A percentile compares a stretch with the other conserved stretches of the same genome.
These are phyloP conservation scores for Nerophis lumbriciformis DNA, from an alignment of 2,113 vertebrate genomes.

Conservation along the genomic window DNA sequence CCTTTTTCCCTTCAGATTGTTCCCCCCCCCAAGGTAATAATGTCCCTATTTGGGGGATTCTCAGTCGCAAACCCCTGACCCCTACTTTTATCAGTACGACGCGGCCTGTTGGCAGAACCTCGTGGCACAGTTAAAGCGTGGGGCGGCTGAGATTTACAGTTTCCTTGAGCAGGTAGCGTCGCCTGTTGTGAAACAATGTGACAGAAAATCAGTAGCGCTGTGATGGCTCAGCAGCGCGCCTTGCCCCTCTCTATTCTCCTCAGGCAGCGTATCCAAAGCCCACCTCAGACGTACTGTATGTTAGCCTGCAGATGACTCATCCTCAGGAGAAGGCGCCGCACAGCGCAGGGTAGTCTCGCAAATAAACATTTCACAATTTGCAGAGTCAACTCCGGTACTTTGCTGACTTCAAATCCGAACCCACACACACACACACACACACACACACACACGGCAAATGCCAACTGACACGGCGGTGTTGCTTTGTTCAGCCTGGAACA, in stretches of 20 bases:
- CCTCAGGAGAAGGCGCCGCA: slow-evolving; percentile 56
- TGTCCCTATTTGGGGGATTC: slow-evolving; percentile 11
- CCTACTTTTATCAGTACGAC: slow-evolving; percentile 33
- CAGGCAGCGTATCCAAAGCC: slow-evolving; percentile 56
- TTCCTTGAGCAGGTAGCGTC: slow-evolving; percentile 64
- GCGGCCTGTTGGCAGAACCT: slow-evolving; percentile 43
- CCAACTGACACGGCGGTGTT: slow-evolving; percentile 33
- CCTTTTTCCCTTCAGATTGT: not conserved
- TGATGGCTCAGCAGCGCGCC: slow-evolving; percentile 63
- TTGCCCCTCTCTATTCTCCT: slow-evolving; percentile 52
- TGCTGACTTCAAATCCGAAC: slow-evolving; percentile 51
- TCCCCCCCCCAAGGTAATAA: not conserved
- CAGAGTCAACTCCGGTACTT: slow-evolving; percentile 46
- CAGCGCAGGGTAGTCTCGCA: slow-evolving; percentile 64
- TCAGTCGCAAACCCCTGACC: slow-evolving; percentile 26
- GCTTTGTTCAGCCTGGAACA: slow-evolving; percentile 14
- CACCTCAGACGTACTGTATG: slow-evolving; percentile 57
- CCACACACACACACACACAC: slow-evolving; percentile 29
- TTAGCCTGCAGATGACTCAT: slow-evolving; percentile 71
- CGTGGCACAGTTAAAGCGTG: slow-evolving; percentile 35
- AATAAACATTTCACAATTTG: slow-evolving; percentile 62
- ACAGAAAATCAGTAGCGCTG: slow-evolving; percentile 68
- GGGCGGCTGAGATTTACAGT: slow-evolving; percentile 55
- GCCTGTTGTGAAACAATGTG: slow-evolving; percentile 68
- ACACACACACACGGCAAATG: slow-evolving; percentile 11